Evolutionary conservation across 2,113 vertebrate genomes (phyloP).

Genomic region (Eulemur macaco): DNA sequence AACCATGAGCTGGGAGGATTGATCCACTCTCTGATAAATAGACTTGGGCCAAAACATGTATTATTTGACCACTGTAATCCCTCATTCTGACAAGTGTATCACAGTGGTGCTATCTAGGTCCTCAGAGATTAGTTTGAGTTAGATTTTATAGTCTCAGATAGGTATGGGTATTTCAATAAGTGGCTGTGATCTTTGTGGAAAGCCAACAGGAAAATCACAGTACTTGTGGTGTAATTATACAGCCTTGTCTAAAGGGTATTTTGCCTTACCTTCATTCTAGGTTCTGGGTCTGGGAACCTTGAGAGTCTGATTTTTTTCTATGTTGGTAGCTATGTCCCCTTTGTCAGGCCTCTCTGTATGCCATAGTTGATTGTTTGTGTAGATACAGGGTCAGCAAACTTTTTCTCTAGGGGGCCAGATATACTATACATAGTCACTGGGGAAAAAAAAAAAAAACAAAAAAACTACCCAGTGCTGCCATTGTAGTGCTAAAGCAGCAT

Average conservation of each 20-base stretch:
- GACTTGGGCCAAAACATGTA: background rate
- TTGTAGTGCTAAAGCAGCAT: background rate
- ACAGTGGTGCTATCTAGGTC: background rate
- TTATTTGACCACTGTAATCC: background rate
- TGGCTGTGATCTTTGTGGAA: slow-evolving; percentile 21
- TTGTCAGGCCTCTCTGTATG: background rate
- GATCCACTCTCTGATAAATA: background rate
- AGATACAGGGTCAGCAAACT: background rate
- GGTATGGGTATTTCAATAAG: background rate
- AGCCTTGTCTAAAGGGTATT: background rate
- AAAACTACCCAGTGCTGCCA: background rate
- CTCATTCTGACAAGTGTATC: background rate
- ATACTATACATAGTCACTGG: background rate
- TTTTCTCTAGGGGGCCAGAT: background rate
- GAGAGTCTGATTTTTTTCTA: background rate
- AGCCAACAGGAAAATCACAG: background rate
- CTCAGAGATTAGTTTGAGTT: background rate
- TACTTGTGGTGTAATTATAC: background rate
- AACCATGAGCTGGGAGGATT: background rate
- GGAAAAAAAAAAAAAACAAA: background rate
- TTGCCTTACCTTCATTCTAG: background rate
- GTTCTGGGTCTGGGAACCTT: background rate
- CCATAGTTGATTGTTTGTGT: background rate
- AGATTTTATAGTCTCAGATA: background rate
- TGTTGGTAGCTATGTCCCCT: background rate